Evolutionary conservation across 2,888 invertebrate species (phyloP), one percentile per base, ranked within the genome.

Genomic region (Lasioglossum villosulum): DNA sequence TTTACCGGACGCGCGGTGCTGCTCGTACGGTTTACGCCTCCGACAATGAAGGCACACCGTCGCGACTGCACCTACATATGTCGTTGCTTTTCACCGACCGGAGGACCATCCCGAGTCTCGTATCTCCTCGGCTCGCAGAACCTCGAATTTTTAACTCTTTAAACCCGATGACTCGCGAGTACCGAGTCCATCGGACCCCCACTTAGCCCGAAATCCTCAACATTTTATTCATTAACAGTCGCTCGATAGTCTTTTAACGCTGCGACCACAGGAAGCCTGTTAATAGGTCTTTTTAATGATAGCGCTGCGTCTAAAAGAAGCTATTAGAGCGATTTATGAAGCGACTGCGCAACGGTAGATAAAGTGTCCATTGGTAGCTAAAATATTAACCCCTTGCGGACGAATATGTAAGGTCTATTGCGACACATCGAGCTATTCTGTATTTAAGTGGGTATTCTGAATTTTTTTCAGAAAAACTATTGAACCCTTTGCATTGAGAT

Each of bases 1-100:
- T 78, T 80, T 78, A 59, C 30, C 30, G 30, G 56, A 59, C 73
- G 66, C 66, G 16, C 59, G 19, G 71, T 70, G 23, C 59, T 70
- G 42, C 63, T 68, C 70, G 48, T 63, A 39, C 52, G 78, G 34
- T 79, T 70, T 77, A 71, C 66, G 76, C 39, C 80, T 34, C 71
- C 59, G 23, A 78, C 59, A 78, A 66, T 71, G 45, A 75, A 34
- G 75, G 52, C 75, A 14, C 75, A 45, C 14, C 27, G 68, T 75
- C 37, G 59, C 71, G 42, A 27, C 52, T 71, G 63, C 79, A 68
- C 78, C 75, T 75, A 37, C 34, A 34, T n/a, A 75, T 52, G 56
- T 75, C 63, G n/a, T 83, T 72, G 70, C 39, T 72, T 79, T 84
- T 56, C 23, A 63, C 37, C 30, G 70, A 23, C 66, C 52, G 30